phyloP scores from a whole-genome alignment of 2,113 vertebrate species.

The Gymnocephalus cernua region DNA sequence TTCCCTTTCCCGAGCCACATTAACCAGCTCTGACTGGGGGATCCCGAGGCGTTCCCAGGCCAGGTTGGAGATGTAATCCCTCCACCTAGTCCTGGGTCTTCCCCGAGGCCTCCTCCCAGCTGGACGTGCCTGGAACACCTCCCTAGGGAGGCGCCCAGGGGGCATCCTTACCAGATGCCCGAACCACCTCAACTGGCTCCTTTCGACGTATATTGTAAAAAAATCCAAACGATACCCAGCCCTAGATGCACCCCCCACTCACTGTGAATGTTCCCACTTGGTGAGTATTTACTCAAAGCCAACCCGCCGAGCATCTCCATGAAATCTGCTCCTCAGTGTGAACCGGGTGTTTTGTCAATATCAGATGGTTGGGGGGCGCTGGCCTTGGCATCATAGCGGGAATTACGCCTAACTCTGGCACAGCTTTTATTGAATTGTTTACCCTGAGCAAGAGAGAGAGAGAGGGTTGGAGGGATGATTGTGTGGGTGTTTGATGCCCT shows the following conservation, averaged over 20 bases:
- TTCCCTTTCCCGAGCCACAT: too few species aligned
- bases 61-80: too few species aligned
- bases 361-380: slow-evolving; percentile 55
- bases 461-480: slow-evolving; percentile 13
- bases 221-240: too few species aligned
- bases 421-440: slow-evolving; percentile 64
- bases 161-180: too few species aligned
- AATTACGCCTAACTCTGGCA: slow-evolving; percentile 55
- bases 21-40: too few species aligned
- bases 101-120: too few species aligned
- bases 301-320: slow-evolving; percentile 26
- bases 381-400: slow-evolving; percentile 52
- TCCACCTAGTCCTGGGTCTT: too few species aligned
- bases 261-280: not conserved
- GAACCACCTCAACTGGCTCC: too few species aligned
- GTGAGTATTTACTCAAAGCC: slow-evolving; percentile 27
- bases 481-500: slow-evolving; percentile 72
- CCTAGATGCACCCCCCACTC: not conserved
- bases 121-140: too few species aligned
- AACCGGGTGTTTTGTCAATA: slow-evolving; percentile 50
- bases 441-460: slow-evolving; percentile 26
- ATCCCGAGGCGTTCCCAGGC: too few species aligned
- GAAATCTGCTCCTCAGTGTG: slow-evolving; percentile 45
- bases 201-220: too few species aligned
- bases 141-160: too few species aligned